Evolutionary conservation across 53 echinoderm and acorn worm genomes (phyloP), one percentile per base, ranked within the genome.

Genomic region (Paracentrotus lividus): DNA sequence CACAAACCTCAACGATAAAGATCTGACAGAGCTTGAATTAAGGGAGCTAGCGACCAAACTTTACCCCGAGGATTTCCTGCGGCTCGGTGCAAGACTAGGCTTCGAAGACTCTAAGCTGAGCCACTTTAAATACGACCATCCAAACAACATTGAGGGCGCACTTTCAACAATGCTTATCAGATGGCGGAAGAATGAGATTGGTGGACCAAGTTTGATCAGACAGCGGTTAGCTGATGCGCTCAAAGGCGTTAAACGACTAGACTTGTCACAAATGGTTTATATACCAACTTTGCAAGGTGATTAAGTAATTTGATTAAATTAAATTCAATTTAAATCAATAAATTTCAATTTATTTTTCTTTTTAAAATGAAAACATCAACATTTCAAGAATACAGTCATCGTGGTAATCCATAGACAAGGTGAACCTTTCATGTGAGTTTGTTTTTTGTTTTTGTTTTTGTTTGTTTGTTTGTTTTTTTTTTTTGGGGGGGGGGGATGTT

Each of bases 91-190:
- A 38, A 86, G 87, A 55, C 87, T 86, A 55, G 87, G 55, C 31
- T 86, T 86, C 87, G 20, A 47, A 56, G 58, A 86, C 21, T 54
- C 87, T 8, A 86, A 40, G 56, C 87, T 86, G 18, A 38, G 58
- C 58, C 87, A 86, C 55, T 56, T 86, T 38, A 86, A 86, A 86
- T 57, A 86, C 33, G 87, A 86, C 57, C 55, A 86, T 36, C 87
- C 87, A 8, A 58, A 58, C 34, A 86, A 86, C 36, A 86, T 86
- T 36, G 87, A 56, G 87, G 87, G 87, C 87, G 87, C 87, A 12
- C 42, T 86, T 10, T 24, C 87, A 38, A 86, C 87, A 20, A 86
- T 86, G 87, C 57, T 86, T 1, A 36, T 56, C 1, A 31, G 58
- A 6, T 86, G 87, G 87, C 87, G 54, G 0, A 86, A 56, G 18